Evolutionary conservation across 2,113 vertebrate species (phyloP), one percentile per base, ranked within the genome.

Genomic region (Nicator chloris): DNA sequence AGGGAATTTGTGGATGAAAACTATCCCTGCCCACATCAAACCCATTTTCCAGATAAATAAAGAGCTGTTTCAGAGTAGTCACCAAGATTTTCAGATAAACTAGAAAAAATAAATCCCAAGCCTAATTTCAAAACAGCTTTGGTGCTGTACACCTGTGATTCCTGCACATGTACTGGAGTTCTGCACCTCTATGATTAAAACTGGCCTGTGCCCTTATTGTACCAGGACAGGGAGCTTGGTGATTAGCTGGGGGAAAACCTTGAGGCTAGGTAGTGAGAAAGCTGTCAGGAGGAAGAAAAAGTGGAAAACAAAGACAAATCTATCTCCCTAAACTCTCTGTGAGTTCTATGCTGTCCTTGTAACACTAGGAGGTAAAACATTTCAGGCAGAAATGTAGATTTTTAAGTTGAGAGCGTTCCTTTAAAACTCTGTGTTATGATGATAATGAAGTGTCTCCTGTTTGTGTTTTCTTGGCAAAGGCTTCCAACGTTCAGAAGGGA

Each of bases 141-240:
- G 45, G 24, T 53, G 64, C 22, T 84, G 12, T 44, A 51, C 64
- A 78, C 15, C 20, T 90, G 42, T 64, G 79, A 53, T 18, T 84
- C 57, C 45, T n/a, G 57, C 44, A 64, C 26, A 39, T 0, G 0
- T n/a, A 37, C 23, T 1, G 5, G 16, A 78, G 20, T 35, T 81
- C 82, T 40, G 47, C 35, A 73, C 5, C 45, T 72, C 49, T n/a
- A 2, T 10, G 14, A 37, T 31, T 56, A 82, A 75, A 91, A 91
- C 11, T 45, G 47, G 30, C 28, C 61, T 45, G 27, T 70, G 28
- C 12, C 28, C 15, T 72, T 31, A 11, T 4, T 59, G 44, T 11
- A 24, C 17, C 54, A 57, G 59, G 42, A 81, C 30, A 54, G 6
- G 49, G 47, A 81, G 60, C n/a, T 44, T 50, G 47, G 37, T 23